Percentiles rank a stretch among this genome's conserved stretches.
Evolutionary conservation across 2,888 invertebrate genomes (phyloP).

Genomic region (Aphodius granarius): DNA sequence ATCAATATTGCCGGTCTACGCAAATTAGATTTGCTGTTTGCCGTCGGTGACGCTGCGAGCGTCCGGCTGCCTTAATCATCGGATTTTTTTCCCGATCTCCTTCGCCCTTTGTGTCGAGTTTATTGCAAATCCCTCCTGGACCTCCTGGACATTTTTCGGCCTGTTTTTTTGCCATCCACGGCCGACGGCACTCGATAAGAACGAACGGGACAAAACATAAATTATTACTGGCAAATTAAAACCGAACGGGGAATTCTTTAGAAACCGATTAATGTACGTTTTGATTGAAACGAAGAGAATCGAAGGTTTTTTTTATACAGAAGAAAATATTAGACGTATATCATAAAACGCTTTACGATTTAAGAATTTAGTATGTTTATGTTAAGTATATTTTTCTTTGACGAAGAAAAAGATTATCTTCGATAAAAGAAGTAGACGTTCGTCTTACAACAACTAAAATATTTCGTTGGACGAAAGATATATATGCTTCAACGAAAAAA

Average conservation of each 20-base stretch:
- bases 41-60: neutral
- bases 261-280: neutral
- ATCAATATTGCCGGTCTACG: neutral
- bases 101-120: neutral
- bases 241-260: neutral
- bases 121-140: neutral
- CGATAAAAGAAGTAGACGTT: no score
- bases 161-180: neutral
- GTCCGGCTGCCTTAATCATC: neutral
- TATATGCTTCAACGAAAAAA: no score
- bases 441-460: no score
- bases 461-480: no score
- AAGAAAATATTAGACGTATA: no score
- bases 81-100: neutral
- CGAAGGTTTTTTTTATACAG: neutral
- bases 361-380: no score
- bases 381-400: no score
- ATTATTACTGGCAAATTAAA: neutral
- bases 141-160: neutral
- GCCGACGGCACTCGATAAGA: neutral
- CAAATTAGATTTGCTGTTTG: neutral
- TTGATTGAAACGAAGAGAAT: neutral
- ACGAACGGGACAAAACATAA: neutral
- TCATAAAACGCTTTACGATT: no score
- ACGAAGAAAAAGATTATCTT: no score